Base-by-base conservation (phyloP, 2,888 invertebrate genomes). In the Catonia carolina region DNA sequence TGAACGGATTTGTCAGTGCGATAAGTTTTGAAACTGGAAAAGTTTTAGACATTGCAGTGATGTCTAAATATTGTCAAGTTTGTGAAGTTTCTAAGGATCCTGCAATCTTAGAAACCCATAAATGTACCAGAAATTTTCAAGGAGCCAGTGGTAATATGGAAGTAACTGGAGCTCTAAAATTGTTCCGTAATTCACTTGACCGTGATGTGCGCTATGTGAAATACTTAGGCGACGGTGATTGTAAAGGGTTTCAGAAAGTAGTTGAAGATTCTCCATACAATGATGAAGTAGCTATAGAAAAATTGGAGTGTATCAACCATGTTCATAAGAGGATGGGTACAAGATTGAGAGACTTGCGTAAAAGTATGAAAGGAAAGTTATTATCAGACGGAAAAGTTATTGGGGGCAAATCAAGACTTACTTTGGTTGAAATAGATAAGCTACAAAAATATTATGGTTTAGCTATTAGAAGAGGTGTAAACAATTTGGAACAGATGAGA, bases 401-500 rank as follows among this genome's bases (percentile, higher is more conserved):
- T 15, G 54, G 56, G 47, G 62, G 61, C n/a, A 60, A 58, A 61
- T 59, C 55, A 1, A 62, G 63, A 52, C 51, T 67, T 17, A 64
- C 62, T 7, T 62, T 63, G 15, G 55, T 59, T 48, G 20, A 63
- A 17, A 64, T 68, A 18, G 56, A 63, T 27, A 56, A 63, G 53
- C 37, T 68, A 37, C 63, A 61, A 18, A 55, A 48, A n/a, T 67
- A 61, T 57, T 66, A 67, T 54, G 64, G 66, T 10, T 36, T 62
- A 10, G 65, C 65, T 14, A 66, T 67, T 51, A 49, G 63, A 39
- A 50, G 60, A n/a, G 59, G 63, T 55, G 45, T 59, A n/a, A 41
- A 64, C 54, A 59, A 60, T 6, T 36, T 59, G 3, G 63, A 62
- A 36, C 52, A 59, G 6, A 65, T 65, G 64, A 64, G 62, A 37